Base-by-base conservation (phyloP, 2,113 vertebrate species). In the Taurulus bubalis region DNA sequence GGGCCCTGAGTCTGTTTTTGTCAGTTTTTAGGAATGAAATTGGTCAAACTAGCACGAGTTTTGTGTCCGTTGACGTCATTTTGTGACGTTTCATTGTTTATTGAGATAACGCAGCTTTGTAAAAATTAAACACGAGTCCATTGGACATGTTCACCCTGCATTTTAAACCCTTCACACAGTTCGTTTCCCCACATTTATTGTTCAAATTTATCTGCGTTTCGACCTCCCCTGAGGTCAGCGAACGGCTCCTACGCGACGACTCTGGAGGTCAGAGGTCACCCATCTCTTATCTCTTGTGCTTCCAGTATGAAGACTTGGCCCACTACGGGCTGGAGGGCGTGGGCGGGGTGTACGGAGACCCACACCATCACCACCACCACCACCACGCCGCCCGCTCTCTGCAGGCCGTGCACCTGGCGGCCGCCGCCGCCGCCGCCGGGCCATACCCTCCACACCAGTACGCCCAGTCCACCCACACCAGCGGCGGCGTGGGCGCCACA, bases 261-360 rank as follows among this genome's bases (percentile, higher is more conserved):
- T 18, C 42, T 0, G 8, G 63, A 64, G 84, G 79, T 86, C 84
- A 82, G 36, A 79, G 85, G 82, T 87, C 79, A 77, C 73, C 0
- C 22, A 0, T 14, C n/a, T 67, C 26, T 51, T 56, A 5, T 55
- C 62, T 74, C 3, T 11, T 84, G 34, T 74, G 89, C 30, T 93
- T 93, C 78, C 95, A 98, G 97, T 98, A 98, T 95, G 97, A 98
- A 94, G 97, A 98, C 85, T 93, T 98, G 79, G 95, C 96, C 93
- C 97, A 97, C 93, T 98, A 97, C 83, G 96, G 96, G 91, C 95
- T 97, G 93, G 97, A 97, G 89, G 97, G 96, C 91, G 94, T 97
- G 91, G 96, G 96, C 72, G 94, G 96, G 72, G 96, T 97, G 94
- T 98, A 97, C 58, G 96, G 95, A 92, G 96, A 97, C 90, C 96